Evolutionary conservation across 2,113 vertebrate species (phyloP).

Genomic region (Misgurnus mizolepis): DNA sequence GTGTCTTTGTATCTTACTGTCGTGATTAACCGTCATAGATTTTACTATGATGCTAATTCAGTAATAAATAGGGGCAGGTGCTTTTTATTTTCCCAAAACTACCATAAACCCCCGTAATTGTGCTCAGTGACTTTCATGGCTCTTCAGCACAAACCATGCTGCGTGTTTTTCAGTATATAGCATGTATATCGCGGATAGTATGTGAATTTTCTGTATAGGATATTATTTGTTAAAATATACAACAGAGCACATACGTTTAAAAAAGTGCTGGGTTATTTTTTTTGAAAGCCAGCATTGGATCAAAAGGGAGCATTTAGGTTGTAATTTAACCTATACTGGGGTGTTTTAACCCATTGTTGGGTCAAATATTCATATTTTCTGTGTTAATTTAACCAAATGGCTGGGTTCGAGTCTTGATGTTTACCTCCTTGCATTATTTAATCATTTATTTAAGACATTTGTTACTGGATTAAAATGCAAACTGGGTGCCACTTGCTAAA

Average conservation of each 20-base stretch:
- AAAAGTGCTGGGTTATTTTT: too few species aligned
- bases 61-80: slow-evolving; percentile 1
- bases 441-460: too few species aligned
- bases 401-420: too few species aligned
- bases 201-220: background rate
- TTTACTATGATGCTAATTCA: background rate
- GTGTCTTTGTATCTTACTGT: background rate
- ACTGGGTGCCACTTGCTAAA: background rate
- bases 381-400: too few species aligned
- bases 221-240: too few species aligned
- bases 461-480: background rate
- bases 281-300: too few species aligned
- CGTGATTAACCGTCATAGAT: slow-evolving; percentile 23
- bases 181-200: background rate
- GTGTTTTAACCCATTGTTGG: too few species aligned
- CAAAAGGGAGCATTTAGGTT: too few species aligned
- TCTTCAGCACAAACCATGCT: background rate
- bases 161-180: background rate
- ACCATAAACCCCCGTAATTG: slow-evolving; percentile 1
- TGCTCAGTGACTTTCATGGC: background rate
- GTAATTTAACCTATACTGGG: too few species aligned
- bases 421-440: too few species aligned
- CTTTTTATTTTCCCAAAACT: background rate
- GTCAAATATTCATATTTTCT: too few species aligned
- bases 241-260: too few species aligned